Conservation (phyloP, 1,140 invertebrate genomes). For the Dendrolimus kikuchii region DNA sequence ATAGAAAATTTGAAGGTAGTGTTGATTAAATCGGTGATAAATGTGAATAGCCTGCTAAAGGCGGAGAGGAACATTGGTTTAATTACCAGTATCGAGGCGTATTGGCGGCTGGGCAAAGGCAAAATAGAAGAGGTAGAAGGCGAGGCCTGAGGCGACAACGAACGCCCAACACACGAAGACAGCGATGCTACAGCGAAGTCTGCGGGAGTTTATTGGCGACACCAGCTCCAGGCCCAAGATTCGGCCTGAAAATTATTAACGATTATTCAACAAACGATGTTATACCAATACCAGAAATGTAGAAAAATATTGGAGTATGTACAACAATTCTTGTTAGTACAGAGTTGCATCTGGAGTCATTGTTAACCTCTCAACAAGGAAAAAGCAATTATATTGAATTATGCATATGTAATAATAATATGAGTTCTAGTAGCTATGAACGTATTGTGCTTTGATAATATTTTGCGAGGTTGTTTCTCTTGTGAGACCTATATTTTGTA, state of each 20-base stretch:
- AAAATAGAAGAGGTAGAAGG: slow-evolving; percentile 39
- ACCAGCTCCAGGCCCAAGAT: slow-evolving; percentile 53
- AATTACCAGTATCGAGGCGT: slow-evolving; percentile 50
- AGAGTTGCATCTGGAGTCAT: too few relatives aligned
- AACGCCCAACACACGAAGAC: slow-evolving; percentile 57
- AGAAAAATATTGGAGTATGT: not conserved
- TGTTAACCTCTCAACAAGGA: too few relatives aligned
- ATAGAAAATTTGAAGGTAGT: too few relatives aligned
- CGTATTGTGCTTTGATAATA: too few relatives aligned
- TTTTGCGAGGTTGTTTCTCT: too few relatives aligned
- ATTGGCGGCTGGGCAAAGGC: slow-evolving; percentile 23
- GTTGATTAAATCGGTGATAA: too few relatives aligned
- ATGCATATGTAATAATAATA: too few relatives aligned
- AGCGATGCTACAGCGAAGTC: slow-evolving; percentile 50
- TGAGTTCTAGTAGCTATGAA: too few relatives aligned
- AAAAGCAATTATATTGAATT: too few relatives aligned
- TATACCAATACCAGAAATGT: slow-evolving; percentile 2
- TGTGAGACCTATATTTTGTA: too few relatives aligned
- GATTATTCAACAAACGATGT: slow-evolving; percentile 15
- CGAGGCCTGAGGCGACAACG: slow-evolving; percentile 39
- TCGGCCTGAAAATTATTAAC: slow-evolving; percentile 40
- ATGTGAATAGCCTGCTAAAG: too few relatives aligned
- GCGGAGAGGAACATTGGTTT: not conserved
- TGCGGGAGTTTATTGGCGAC: slow-evolving; percentile 31
- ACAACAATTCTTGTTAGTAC: too few relatives aligned